Conservation (phyloP, 2,888 invertebrate genomes). For the Drosophila eohydei region DNA sequence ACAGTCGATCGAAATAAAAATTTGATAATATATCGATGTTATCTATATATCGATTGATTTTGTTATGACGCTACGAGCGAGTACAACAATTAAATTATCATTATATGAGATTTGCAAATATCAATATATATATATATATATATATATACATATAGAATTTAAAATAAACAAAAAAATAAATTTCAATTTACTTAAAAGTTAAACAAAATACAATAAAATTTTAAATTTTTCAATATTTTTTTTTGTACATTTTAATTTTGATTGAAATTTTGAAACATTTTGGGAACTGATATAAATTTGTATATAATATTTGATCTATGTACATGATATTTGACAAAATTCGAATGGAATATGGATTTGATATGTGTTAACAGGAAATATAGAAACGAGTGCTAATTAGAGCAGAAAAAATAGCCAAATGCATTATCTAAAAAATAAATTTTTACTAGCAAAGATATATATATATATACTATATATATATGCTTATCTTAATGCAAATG, state of each 20-base stretch:
- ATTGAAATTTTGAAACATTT: not conserved
- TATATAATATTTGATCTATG: not conserved
- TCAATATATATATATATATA: not conserved
- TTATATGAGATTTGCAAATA: not conserved
- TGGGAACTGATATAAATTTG: not conserved
- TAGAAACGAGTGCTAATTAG: not conserved
- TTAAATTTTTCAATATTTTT: too few relatives aligned
- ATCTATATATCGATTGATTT: too few relatives aligned
- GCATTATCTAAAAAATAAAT: too few relatives aligned
- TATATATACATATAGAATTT: not conserved
- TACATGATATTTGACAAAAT: not conserved
- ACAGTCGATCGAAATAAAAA: too few relatives aligned
- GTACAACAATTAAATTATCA: not conserved
- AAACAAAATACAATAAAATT: too few relatives aligned
- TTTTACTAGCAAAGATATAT: not conserved
- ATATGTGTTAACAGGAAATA: not conserved
- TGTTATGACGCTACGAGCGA: too few relatives aligned
- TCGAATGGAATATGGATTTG: not conserved
- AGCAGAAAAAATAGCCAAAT: not conserved
- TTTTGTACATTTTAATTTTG: too few relatives aligned
- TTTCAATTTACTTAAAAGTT: not conserved
- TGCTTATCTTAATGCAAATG: constrained; percentile 7
- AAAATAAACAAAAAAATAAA: not conserved
- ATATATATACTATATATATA: not conserved
- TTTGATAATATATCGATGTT: too few relatives aligned